Base-by-base conservation (phyloP, 2,888 invertebrate genomes). In the Nymphalis urticae region DNA sequence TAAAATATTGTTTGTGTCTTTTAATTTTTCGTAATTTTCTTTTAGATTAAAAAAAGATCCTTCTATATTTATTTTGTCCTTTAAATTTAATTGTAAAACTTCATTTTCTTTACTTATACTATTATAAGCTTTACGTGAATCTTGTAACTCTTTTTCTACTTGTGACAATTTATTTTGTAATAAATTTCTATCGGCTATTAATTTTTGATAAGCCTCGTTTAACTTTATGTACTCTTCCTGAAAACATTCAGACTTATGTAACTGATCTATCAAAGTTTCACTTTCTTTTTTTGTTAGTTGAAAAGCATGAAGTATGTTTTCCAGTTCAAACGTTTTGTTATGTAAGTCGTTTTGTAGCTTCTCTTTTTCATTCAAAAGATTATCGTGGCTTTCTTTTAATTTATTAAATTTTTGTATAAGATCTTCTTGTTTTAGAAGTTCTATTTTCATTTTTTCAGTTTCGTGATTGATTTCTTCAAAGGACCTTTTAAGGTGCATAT, bases 401-500 rank as follows among this genome's bases (percentile, higher is more conserved):
- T 72, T 72, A 61, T 82, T 72, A 21, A 84, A 78, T 74, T 86
- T 76, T 68, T 77, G 60, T 27, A 75, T 73, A 63, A 87, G 63
- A 69, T 77, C 75, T 75, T 86, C 82, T 68, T 81, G 81, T 27
- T 80, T 62, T 16, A 70, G 69, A 50, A 86, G 51, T 76, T 83
- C 86, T 27, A 77, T 70, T 78, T 82, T 80, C 62, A 90, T 72
- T 13, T 80, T 71, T 51, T 78, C 75, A 73, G 83, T 88, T 73
- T 89, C 84, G 73, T 84, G 85, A 73, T 77, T 77, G 27, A 77
- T 77, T 47, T 85, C 32, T 59, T 89, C 84, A 47, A 82, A 72
- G 17, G 77, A 77, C 62, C 72, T 73, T 78, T 84, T 82, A 64
- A 81, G 83, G 60, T 81, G 74, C 10, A 76, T 74, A 68, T 83